Evolutionary conservation across 2,113 vertebrate genomes (phyloP).

Genomic region (Holacanthus passer): DNA sequence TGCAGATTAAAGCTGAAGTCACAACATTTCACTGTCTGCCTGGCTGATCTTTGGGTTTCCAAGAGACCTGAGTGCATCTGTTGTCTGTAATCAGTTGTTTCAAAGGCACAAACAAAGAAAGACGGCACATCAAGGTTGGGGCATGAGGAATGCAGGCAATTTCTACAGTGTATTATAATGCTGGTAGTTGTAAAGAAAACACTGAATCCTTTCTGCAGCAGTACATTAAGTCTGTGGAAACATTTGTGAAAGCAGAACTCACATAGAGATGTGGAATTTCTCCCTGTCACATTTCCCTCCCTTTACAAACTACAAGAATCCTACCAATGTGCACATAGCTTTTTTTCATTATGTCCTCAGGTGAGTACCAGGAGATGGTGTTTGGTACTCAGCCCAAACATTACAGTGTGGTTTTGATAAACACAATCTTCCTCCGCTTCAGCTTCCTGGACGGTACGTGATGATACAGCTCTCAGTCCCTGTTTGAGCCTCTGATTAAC

Average conservation of each 20-base stretch:
- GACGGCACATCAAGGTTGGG: not conserved
- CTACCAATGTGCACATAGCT: no score
- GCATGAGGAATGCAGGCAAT: not conserved
- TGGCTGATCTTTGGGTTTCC: slow-evolving; percentile 1
- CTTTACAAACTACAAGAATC: not conserved
- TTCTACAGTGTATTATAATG: not conserved
- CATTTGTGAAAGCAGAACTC: not conserved
- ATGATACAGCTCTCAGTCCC: no score
- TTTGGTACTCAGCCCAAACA: no score
- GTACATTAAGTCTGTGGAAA: not conserved
- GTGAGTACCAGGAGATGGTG: no score
- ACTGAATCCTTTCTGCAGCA: not conserved
- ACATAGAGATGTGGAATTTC: not conserved
- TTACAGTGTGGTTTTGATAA: no score
- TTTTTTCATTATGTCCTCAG: no score
- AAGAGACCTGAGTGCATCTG: not conserved
- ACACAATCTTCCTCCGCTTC: no score
- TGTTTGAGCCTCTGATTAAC: no score
- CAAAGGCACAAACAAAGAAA: slow-evolving; percentile 5
- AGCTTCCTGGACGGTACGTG: no score
- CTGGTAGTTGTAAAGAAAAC: not conserved
- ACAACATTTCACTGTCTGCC: slow-evolving; percentile 1
- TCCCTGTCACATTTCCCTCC: no score
- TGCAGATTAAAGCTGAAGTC: slow-evolving; percentile 19
- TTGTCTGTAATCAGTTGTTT: slow-evolving; percentile 1